These are phyloP conservation scores for Pipa parva DNA, from an alignment of 2,113 vertebrate species.

Conservation along the genomic window DNA sequence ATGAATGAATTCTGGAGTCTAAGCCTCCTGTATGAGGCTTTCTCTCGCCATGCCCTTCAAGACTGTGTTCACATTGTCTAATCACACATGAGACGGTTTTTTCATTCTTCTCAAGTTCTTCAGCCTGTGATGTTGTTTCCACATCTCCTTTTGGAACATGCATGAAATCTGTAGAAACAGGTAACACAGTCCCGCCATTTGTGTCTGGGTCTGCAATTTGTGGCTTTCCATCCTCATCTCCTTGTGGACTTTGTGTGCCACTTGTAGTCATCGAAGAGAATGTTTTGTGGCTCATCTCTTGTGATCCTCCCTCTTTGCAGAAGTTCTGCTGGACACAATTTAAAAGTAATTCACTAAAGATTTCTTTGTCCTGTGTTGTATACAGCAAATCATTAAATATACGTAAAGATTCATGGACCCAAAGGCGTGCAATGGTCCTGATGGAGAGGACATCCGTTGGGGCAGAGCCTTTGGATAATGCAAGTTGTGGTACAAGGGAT, in stretches of 20 bases:
- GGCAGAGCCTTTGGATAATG: slow-evolving; percentile 6
- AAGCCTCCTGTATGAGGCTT: too few relatives aligned
- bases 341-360: slow-evolving; percentile 57
- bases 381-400: slow-evolving; percentile 70
- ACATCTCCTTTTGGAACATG: too few relatives aligned
- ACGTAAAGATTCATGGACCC: slow-evolving; percentile 78
- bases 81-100: too few relatives aligned
- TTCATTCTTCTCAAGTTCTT: too few relatives aligned
- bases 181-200: too few relatives aligned
- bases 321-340: slow-evolving; percentile 50
- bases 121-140: too few relatives aligned
- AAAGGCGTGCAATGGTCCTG: slow-evolving; percentile 61
- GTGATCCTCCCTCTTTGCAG: slow-evolving; percentile 4
- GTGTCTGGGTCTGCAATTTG: not conserved
- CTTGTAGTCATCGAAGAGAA: not conserved
- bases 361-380: slow-evolving; percentile 52
- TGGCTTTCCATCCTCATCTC: not conserved
- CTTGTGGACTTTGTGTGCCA: not conserved
- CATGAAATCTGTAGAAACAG: too few relatives aligned
- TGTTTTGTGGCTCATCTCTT: not conserved
- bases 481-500: not conserved
- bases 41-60: too few relatives aligned
- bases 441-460: slow-evolving; percentile 37
- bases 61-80: too few relatives aligned
- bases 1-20: too few relatives aligned